These are phyloP conservation scores for Onthophagus sagittarius DNA, from an alignment of 2,888 invertebrate genomes.

Conservation along the genomic window DNA sequence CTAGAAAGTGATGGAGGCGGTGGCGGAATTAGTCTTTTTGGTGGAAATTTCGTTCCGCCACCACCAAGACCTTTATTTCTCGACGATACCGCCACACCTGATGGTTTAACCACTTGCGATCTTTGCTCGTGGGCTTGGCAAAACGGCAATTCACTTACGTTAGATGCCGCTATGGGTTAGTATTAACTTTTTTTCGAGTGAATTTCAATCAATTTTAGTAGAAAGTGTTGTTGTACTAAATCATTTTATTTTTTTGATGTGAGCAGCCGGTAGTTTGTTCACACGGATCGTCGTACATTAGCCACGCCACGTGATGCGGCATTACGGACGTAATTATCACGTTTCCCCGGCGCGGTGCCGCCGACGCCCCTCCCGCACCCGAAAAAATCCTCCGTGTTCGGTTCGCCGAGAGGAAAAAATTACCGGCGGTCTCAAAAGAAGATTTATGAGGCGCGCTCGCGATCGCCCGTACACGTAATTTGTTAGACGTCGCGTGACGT, in stretches of 20 bases:
- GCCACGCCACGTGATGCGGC: slow-evolving; percentile 10
- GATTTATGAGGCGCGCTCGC: slow-evolving; percentile 4
- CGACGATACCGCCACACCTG: slow-evolving; percentile 60
- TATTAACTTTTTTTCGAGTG: slow-evolving; percentile 22
- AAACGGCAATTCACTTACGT: slow-evolving; percentile 45
- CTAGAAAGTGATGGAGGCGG: slow-evolving; percentile 42
- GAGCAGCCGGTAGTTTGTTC: slow-evolving; percentile 7
- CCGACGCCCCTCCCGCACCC: neutral
- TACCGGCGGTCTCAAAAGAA: neutral
- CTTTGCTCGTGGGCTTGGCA: slow-evolving; percentile 71
- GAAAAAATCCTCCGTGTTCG: slow-evolving; percentile 8
- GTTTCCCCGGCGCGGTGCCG: slow-evolving; percentile 2
- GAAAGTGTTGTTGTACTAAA: neutral
- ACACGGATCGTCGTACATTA: slow-evolving; percentile 9
- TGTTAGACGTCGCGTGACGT: slow-evolving; percentile 3
- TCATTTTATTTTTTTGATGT: neutral
- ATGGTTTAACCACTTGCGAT: slow-evolving; percentile 70
- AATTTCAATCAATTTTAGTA: neutral
- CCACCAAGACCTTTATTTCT: slow-evolving; percentile 65
- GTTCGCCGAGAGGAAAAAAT: neutral
- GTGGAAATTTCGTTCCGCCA: slow-evolving; percentile 59
- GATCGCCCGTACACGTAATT: slow-evolving; percentile 2
- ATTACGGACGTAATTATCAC: slow-evolving; percentile 13
- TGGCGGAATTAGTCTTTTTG: slow-evolving; percentile 40
- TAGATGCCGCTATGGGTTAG: slow-evolving; percentile 60